phyloP scores from a whole-genome alignment of 1,140 invertebrate species.

The Notospermus geniculatus region DNA sequence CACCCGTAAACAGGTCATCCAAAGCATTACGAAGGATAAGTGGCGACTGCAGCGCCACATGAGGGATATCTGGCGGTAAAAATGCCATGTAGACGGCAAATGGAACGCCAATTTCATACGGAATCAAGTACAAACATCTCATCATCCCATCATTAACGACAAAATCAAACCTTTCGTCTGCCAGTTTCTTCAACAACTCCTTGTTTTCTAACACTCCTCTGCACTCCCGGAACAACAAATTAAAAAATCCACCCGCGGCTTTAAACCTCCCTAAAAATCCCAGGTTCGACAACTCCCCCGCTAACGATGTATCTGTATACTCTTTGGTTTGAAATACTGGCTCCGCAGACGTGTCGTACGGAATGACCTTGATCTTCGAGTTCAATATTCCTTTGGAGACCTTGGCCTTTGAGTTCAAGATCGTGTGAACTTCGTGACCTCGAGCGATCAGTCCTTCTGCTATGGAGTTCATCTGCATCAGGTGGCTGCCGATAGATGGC shows the following conservation, averaged over 20 bases:
- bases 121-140: not conserved
- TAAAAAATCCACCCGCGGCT: not conserved
- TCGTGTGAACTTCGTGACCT: not conserved
- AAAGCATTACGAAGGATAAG: not conserved
- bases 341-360: not conserved
- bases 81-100: not conserved
- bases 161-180: not conserved
- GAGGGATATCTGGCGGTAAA: not conserved
- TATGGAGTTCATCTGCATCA: too few species aligned
- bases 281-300: not conserved
- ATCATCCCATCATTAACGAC: not conserved
- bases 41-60: not conserved
- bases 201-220: not conserved
- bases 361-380: too few species aligned
- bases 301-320: not conserved
- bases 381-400: not conserved
- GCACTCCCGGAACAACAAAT: not conserved
- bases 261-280: not conserved
- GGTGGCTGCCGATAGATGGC: too few species aligned
- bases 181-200: not conserved
- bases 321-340: not conserved
- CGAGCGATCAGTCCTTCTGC: not conserved
- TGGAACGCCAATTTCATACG: not conserved
- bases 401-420: not conserved
- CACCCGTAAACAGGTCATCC: not conserved